Base-by-base conservation (phyloP, 2,113 vertebrate genomes). In the Apeltes quadracus region DNA sequence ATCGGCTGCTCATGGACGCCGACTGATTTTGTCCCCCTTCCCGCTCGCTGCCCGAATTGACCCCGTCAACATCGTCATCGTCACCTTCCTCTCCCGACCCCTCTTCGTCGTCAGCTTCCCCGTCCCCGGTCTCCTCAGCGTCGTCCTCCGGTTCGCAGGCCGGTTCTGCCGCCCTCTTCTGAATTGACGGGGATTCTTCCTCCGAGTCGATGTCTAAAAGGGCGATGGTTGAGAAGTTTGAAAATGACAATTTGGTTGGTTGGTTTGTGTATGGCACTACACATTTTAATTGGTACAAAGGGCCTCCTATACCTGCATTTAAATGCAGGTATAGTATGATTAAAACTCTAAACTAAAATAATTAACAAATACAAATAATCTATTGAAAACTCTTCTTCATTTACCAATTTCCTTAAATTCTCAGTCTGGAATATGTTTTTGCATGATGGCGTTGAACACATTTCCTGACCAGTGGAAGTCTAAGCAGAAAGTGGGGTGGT, bases 1-100 rank as follows among this genome's bases (percentile, higher is more conserved):
- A 97, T 29, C 97, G 92, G 87, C 94, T 95, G 2, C 93, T 93
- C 63, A 95, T 95, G 0, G 93, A 92, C 0, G 92, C 84, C 0
- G 92, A 92, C 25, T 90, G 94, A 57, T 89, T 77, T 70, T 91
- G 87, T 10, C 91, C 92, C 2, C 84, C 89, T 0, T 91, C 93
- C 53, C 46, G 56, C 36, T 90, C 89, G 2, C 81, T 91, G 65
- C 93, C 92, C 1, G 91, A 91, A 61, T 66, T 90, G 5, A 69
- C 83, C 43, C 0, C 92, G 38, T 27, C 78, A 34, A 34, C 56
- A 29, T 78, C 83, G 0, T 92, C 89, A 2, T 80, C 86, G 0
- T 29, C 32, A 0, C 84, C 89, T n/a, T 84, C 88, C 23, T 65
- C 62, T 36, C n/a, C 62, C 22, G 15, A 23, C 27, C 61, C 80